phyloP scores from a whole-genome alignment of 2,113 vertebrate species.

The Geococcyx californianus region DNA sequence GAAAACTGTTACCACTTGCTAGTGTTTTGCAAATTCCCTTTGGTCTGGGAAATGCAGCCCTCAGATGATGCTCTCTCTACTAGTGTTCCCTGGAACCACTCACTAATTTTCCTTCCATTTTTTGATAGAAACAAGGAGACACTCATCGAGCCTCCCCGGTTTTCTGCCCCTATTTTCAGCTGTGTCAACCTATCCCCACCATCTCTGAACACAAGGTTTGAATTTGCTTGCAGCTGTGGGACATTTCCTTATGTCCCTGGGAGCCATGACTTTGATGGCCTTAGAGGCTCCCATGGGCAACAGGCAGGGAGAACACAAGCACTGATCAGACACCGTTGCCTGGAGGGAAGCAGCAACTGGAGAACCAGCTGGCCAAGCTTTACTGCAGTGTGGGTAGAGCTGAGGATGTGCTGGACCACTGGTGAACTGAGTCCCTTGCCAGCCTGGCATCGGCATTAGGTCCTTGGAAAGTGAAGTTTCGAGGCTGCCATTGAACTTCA shows the following conservation, averaged over 20 bases:
- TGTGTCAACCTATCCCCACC: fast-evolving
- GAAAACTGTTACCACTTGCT: neutral
- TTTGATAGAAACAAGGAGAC: too few relatives aligned
- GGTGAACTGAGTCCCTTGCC: neutral
- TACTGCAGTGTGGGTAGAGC: neutral
- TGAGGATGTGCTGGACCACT: neutral
- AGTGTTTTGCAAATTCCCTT: neutral
- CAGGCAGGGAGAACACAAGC: neutral
- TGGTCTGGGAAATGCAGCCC: neutral
- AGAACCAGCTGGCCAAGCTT: neutral
- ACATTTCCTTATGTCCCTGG: neutral
- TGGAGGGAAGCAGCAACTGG: neutral
- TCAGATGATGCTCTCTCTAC: neutral
- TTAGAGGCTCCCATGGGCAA: neutral
- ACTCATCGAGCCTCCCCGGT: neutral
- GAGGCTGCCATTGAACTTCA: neutral
- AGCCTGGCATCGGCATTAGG: neutral
- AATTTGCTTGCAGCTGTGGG: neutral
- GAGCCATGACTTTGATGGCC: neutral
- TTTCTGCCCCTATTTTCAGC: neutral
- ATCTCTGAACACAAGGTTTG: neutral
- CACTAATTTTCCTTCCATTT: neutral
- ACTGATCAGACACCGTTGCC: neutral
- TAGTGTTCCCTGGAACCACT: neutral
- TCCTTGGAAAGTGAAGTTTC: neutral